phyloP scores from a whole-genome alignment of 2,797 vertebrate genomes.

The Lacerta agilis region DNA sequence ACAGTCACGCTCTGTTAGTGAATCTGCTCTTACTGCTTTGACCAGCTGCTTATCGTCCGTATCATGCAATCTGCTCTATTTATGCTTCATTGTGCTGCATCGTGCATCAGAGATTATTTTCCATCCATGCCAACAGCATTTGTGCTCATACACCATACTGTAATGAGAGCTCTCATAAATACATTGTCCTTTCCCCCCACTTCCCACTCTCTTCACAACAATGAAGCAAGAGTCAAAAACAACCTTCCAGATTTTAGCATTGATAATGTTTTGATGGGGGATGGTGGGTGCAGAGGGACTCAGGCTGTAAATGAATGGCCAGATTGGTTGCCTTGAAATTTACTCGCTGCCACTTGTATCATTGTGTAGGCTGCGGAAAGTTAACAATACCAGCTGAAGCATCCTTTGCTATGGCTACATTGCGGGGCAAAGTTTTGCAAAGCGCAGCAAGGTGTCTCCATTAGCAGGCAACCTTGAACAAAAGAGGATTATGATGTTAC shows the following conservation, averaged over 20 bases:
- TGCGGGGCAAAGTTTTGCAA: too few species aligned
- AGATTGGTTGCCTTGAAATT: too few species aligned
- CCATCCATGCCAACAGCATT: slow-evolving; percentile 32
- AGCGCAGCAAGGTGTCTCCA: too few species aligned
- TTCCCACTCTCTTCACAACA: background rate
- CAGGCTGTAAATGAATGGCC: too few species aligned
- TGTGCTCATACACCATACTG: slow-evolving; percentile 34
- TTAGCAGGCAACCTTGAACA: too few species aligned
- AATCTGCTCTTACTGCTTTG: slow-evolving; percentile 46
- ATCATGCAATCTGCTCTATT: slow-evolving; percentile 54
- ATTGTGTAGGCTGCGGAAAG: too few species aligned
- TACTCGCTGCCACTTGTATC: too few species aligned
- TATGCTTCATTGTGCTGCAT: slow-evolving; percentile 50
- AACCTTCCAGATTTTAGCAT: slow-evolving; percentile 11
- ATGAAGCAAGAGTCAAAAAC: slow-evolving; percentile 38
- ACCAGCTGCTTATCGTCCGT: slow-evolving; percentile 62
- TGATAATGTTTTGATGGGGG: background rate
- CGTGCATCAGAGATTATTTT: slow-evolving; percentile 46
- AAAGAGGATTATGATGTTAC: too few species aligned
- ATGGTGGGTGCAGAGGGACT: background rate
- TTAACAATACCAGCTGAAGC: too few species aligned
- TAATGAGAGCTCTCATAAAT: slow-evolving; percentile 38
- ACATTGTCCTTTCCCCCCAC: slow-evolving; percentile 10
- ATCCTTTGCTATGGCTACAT: too few species aligned
- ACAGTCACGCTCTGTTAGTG: slow-evolving; percentile 41